Percentiles rank a stretch among this genome's conserved stretches.
Conservation (phyloP, 92 coral and sea anemone genomes). For the Porites lobata region DNA sequence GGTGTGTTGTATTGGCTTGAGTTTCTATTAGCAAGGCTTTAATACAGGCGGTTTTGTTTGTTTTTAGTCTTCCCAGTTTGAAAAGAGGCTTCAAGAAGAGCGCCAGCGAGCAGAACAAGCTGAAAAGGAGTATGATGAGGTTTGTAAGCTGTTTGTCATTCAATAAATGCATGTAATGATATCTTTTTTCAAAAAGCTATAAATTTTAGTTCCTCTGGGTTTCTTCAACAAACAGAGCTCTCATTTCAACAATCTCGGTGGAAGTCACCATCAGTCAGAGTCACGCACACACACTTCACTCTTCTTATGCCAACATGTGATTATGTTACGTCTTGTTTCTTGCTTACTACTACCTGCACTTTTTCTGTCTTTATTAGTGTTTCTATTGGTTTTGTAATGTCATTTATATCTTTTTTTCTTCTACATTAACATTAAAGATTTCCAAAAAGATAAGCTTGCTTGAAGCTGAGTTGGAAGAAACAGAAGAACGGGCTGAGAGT, state of each 20-base stretch:
- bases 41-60: background rate
- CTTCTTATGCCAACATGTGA: too few relatives aligned
- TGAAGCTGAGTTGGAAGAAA: constrained; percentile 92
- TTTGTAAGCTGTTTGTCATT: constrained; percentile 10
- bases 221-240: too few relatives aligned
- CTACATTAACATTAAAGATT: constrained; percentile 51
- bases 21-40: background rate
- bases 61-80: constrained; percentile 69
- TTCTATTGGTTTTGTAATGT: too few relatives aligned
- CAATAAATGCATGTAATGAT: too few relatives aligned
- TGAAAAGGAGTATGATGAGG: constrained; percentile 92
- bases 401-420: background rate
- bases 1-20: background rate
- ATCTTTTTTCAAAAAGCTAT: too few relatives aligned
- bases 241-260: too few relatives aligned
- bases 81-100: constrained; percentile 75
- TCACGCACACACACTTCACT: too few relatives aligned
- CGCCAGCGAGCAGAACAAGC: constrained; percentile 88
- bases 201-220: too few relatives aligned
- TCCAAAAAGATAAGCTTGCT: constrained; percentile 74
- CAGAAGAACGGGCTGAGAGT: constrained; percentile 86
- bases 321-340: too few relatives aligned
- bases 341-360: too few relatives aligned
- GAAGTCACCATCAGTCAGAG: too few relatives aligned
- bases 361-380: too few relatives aligned